Evolutionary conservation across 2,888 invertebrate genomes (phyloP).

Genomic region (Trilocha varians): DNA sequence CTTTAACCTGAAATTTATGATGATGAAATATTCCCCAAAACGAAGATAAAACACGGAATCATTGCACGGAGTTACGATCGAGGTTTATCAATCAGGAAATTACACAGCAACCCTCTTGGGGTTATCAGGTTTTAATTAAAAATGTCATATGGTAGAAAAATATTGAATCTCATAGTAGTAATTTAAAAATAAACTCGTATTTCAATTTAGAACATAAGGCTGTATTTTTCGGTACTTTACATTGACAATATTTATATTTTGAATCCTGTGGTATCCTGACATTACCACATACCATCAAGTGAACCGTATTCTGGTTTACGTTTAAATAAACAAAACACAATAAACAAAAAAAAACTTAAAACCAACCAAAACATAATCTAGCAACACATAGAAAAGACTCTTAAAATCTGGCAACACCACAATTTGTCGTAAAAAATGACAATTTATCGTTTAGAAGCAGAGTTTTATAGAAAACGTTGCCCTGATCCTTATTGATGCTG

Average conservation of each 20-base stretch:
- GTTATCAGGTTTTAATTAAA: neutral
- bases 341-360: too few relatives aligned
- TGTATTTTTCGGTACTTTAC: too few relatives aligned
- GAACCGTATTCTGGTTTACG: too few relatives aligned
- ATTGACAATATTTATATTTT: too few relatives aligned
- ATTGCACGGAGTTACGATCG: conserved; percentile 1
- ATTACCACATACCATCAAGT: too few relatives aligned
- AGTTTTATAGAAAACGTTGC: conserved; percentile 21
- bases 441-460: conserved; percentile 28
- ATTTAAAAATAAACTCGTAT: too few relatives aligned
- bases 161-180: neutral
- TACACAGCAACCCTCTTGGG: neutral
- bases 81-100: neutral
- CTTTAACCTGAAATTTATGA: too few relatives aligned
- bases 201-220: too few relatives aligned
- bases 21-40: neutral
- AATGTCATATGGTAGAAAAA: neutral
- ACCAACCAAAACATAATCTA: too few relatives aligned
- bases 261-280: too few relatives aligned
- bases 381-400: conserved; percentile 5
- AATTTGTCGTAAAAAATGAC: conserved; percentile 31
- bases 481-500: conserved; percentile 19
- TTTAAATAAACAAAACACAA: too few relatives aligned
- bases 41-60: neutral
- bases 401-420: conserved; percentile 24